Evolutionary conservation across 2,888 invertebrate species (phyloP), one percentile per base, ranked within the genome.

Genomic region (Allolobophora icterica): DNA sequence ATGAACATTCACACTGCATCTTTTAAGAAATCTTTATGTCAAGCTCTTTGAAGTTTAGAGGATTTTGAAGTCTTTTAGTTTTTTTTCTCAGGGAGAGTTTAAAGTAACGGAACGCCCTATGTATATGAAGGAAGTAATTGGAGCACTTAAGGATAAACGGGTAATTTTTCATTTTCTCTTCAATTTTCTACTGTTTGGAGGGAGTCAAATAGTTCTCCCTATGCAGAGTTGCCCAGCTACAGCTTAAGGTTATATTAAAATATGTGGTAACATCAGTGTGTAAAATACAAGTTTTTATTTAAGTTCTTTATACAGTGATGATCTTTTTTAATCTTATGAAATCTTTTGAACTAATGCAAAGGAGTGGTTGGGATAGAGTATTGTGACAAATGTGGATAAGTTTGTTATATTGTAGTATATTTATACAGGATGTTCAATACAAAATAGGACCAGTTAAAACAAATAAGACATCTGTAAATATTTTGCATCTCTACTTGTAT

Each of bases 81-180:
- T 87, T 35, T 89, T 5, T 42, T 87, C 93, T 30, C 93, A 95
- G 96, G 95, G 97, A 94, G 97, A 98, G 94, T 97, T 98, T 94
- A 97, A 97, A 94, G 97, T 99, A 21, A 93, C 94, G n/a, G 95
- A 95, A 92, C 92, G 93, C 71, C 91, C 91, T 11, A 93, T 99
- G 92, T 98, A 97, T 24, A 99, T 99, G 99, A 96, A 96, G 24
- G 97, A 97, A 94, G 94, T 99, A 35, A 95, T 97, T 89, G 96
- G 97, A 92, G 96, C 98, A 91, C 96, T 97, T 91, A 96, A 97
- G 91, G 96, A 98, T 95, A 97, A 97, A 93, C 96, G 98, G 96
- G 99, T 99, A 96, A 96, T 97, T 96, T 33, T 87, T 35, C 89
- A 13, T 71, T 52, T 21, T 52, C n/a, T n/a, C 71, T 71, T n/a